A percentile compares a stretch with the other conserved stretches of the same genome.
phyloP scores from a whole-genome alignment of 2,113 vertebrate genomes.

The Cinclus cinclus region DNA sequence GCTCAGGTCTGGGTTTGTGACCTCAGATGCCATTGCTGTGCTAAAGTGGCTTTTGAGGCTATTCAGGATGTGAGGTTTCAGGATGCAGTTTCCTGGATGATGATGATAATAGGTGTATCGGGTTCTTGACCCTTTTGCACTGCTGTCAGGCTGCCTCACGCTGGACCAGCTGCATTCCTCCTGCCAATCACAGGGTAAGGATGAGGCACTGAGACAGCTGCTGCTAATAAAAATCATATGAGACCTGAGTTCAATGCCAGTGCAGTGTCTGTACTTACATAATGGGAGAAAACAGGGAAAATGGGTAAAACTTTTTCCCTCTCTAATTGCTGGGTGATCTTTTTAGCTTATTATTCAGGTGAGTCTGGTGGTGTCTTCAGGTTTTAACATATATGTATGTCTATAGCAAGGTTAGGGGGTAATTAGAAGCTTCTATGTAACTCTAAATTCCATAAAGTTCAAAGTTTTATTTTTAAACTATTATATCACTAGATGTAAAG shows the following conservation, averaged over 20 bases:
- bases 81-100: background rate
- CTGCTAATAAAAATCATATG: background rate
- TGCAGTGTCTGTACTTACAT: background rate
- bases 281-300: background rate
- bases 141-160: fast-evolving
- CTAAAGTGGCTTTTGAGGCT: background rate
- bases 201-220: fast-evolving
- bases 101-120: fast-evolving
- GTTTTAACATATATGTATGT: background rate
- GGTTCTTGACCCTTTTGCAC: background rate
- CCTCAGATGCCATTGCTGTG: background rate
- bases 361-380: background rate
- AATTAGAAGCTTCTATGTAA: background rate
- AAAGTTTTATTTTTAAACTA: background rate
- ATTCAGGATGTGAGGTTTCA: background rate
- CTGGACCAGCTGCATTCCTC: background rate
- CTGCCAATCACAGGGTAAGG: background rate
- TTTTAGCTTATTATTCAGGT: background rate
- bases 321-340: background rate
- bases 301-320: no score
- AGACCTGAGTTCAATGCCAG: background rate
- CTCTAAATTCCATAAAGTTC: background rate
- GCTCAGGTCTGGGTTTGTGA: background rate
- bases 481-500: background rate
- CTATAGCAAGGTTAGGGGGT: background rate